Evolutionary conservation across 1,140 invertebrate species (phyloP).

Genomic region (Cheumatopsyche charites): DNA sequence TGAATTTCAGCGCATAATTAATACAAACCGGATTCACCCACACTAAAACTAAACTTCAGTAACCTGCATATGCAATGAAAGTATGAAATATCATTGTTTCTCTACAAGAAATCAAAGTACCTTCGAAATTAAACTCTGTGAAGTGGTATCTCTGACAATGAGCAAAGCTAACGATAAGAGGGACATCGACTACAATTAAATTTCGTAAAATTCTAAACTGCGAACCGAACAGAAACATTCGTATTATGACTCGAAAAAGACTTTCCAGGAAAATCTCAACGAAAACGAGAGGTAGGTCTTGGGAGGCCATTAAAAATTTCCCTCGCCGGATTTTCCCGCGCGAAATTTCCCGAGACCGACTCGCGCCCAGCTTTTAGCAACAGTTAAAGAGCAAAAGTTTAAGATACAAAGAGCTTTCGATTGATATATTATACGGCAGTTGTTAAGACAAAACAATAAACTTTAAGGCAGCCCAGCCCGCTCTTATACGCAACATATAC

Average conservation of each 20-base stretch:
- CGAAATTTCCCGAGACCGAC: neutral
- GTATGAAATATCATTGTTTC: too few relatives aligned
- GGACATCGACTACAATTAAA: too few relatives aligned
- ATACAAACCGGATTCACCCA: too few relatives aligned
- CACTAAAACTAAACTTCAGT: too few relatives aligned
- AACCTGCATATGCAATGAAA: too few relatives aligned
- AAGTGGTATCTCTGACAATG: too few relatives aligned
- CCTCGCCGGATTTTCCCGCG: slow-evolving; percentile 21
- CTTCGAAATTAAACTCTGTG: too few relatives aligned
- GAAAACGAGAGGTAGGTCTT: neutral
- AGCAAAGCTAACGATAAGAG: too few relatives aligned
- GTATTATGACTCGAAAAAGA: neutral
- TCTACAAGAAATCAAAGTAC: too few relatives aligned
- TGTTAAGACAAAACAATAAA: slow-evolving; percentile 41
- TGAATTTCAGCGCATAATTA: too few relatives aligned
- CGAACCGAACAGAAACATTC: slow-evolving; percentile 5
- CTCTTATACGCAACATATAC: neutral
- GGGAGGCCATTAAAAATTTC: slow-evolving; percentile 36
- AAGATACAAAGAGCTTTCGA: slow-evolving; percentile 38
- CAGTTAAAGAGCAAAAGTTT: slow-evolving; percentile 39
- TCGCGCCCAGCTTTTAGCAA: slow-evolving; percentile 34
- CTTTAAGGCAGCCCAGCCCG: slow-evolving; percentile 24
- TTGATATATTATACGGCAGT: slow-evolving; percentile 41
- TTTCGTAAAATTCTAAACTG: neutral
- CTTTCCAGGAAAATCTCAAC: too few relatives aligned